Base-by-base conservation (phyloP, 2,888 invertebrate species). In the Dasysyrphus tricinctus region DNA sequence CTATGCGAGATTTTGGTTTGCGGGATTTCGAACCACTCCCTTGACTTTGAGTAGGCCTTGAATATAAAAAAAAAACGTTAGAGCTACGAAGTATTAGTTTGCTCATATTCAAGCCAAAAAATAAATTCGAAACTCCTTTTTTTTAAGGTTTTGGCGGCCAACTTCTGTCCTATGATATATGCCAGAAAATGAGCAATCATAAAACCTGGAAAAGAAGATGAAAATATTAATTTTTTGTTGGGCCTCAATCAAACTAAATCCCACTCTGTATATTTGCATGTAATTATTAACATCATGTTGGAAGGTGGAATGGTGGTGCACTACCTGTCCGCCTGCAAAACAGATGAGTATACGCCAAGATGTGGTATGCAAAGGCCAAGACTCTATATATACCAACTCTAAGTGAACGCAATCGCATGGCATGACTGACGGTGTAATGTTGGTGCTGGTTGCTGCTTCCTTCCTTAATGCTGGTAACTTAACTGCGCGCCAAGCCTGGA, bases 241-340 rank as follows among this genome's bases (percentile, higher is more conserved):
- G 29, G 34, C 49, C 49, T 14, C 19, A 14, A 5, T 0, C 0
- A 24, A 8, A 37, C 0, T 8, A 24, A 51, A 69, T 69, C 37
- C 59, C 4, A 2, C 11, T 3, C 72, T 61, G 70, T 51, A 51
- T 77, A 54, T 88, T 81, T 88, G 88, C 88, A 88, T 88, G 88
- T 88, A 84, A 88, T 88, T 88, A 88, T 87, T 85, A 80, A 81
- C 87, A 84, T 84, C 84, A 86, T 88, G 74, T 84, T 84, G 75
- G 82, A 72, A 82, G 86, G 86, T 75, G 85, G 85, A 81, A 74
- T 86, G 81, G 78, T 78, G 78, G 86, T 86, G 86, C 82, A 82
- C 61, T 86, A 82, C 86, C 82, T 86, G 86, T 86, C 86, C 86
- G 86, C 86, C 86, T 86, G 86, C 72, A 42, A 61, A 39, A 44